Evolutionary conservation across 2,888 invertebrate species (phyloP), one percentile per base, ranked within the genome.

Genomic region (Drosophila monieri): DNA sequence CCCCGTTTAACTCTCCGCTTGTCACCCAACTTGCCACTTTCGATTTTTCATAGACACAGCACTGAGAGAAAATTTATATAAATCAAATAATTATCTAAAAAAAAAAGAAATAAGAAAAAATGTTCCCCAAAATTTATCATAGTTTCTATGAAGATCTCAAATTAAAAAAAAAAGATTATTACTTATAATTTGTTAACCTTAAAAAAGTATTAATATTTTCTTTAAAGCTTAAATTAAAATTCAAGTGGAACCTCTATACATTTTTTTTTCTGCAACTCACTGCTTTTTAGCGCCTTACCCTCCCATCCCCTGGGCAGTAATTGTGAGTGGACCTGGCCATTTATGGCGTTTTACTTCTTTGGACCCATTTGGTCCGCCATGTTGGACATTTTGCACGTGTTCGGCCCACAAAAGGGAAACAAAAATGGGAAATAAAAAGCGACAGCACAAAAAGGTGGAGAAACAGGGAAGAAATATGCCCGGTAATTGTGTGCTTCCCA

Each of bases 1-100:
- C 66, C 48, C 39, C 35, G 37, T 41, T 52, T 67, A 35, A 64
- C 35, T 54, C 48, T 39, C 32, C 54, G 43, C 61, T 62, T 57
- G 53, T 62, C 55, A 51, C 47, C 37, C 57, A 52, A 12, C 41
- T 57, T 60, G 41, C 64, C 79, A 79, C 80, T 85, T 79, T 81
- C 83, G 80, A 83, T 81, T 85, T 85, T 69, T 76, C 80, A 85
- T 81, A 74, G 76, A 66, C 54, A 69, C 41, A 4, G 12, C 43
- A 43, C 21, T 8, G 37, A 12, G 14, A 43, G 6, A 43, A 12
- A 39, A 3, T 6, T 39, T 8, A 1, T 14, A 18, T n/a, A n/a
- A n/a, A n/a, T n/a, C n/a, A n/a, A n/a, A 39, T 15, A 4, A 2
- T 35, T 35, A 6, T 2, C 3, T 2, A 3, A 35, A 6, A 9